Conservation (phyloP, 2,797 vertebrate species). For the Tragelaphus eurycerus region DNA sequence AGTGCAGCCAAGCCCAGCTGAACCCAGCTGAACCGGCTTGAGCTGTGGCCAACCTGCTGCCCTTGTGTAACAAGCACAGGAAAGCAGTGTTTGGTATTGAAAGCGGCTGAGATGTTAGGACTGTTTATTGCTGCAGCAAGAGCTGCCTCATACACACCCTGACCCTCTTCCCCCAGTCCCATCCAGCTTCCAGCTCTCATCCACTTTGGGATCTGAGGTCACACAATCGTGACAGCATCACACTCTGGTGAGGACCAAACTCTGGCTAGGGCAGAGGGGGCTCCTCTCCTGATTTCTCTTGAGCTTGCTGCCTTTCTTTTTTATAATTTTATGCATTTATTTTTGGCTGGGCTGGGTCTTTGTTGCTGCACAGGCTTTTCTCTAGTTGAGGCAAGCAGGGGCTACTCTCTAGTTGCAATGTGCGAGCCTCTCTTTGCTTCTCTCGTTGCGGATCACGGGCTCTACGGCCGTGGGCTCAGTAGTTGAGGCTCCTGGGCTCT, state of each 20-base stretch:
- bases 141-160: not conserved
- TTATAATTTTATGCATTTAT: not conserved
- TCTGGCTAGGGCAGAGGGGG: not conserved
- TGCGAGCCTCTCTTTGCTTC: not conserved
- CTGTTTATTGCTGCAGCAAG: not conserved
- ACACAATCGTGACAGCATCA: rapidly evolving
- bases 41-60: not conserved
- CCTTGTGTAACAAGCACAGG: too few relatives aligned
- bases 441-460: not conserved
- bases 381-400: not conserved
- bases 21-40: not conserved
- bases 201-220: not conserved
- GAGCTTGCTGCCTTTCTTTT: not conserved
- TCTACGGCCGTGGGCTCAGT: rapidly evolving
- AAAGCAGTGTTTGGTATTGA: not conserved
- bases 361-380: not conserved
- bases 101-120: not conserved
- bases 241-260: not conserved
- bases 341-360: not conserved
- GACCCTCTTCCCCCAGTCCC: not conserved
- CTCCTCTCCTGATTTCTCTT: not conserved
- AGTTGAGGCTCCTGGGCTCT: not conserved
- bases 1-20: not conserved
- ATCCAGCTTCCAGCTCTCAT: not conserved
- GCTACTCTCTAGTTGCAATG: not conserved